phyloP scores from a whole-genome alignment of 2,113 vertebrate species.

The Vireo altiloquus region DNA sequence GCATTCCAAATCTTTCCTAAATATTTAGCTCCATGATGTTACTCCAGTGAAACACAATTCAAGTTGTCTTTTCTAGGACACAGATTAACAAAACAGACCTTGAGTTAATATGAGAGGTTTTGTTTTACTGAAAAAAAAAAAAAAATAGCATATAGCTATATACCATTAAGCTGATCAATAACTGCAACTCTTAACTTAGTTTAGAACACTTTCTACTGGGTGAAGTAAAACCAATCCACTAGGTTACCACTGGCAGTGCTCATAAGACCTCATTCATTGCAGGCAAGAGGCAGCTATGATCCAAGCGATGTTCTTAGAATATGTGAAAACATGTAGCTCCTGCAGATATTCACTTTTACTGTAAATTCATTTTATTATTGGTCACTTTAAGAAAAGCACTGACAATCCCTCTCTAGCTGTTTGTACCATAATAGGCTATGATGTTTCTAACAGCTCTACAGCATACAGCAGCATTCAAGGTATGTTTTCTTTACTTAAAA shows the following conservation, averaged over 20 bases:
- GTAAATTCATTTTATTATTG: neutral
- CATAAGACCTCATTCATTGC: fast-evolving
- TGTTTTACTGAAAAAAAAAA: neutral
- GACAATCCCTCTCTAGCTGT: neutral
- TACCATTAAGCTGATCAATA: neutral
- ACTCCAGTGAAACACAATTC: neutral
- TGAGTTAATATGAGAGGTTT: neutral
- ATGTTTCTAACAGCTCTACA: neutral
- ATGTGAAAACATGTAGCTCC: neutral
- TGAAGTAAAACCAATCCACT: neutral
- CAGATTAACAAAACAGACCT: neutral
- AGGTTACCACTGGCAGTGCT: neutral
- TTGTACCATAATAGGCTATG: neutral
- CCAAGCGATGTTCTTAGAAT: neutral
- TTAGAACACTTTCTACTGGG: neutral
- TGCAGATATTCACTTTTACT: neutral
- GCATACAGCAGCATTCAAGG: neutral
- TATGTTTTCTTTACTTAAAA: neutral
- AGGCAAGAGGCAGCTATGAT: neutral
- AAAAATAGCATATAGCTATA: neutral
- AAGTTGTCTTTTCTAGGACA: neutral
- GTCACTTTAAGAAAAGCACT: neutral
- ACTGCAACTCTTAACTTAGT: neutral
- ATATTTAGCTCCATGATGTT: neutral
- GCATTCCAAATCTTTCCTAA: neutral